Evolutionary conservation across 1,140 invertebrate genomes (phyloP).

Genomic region (Leguminivora glycinivorella): DNA sequence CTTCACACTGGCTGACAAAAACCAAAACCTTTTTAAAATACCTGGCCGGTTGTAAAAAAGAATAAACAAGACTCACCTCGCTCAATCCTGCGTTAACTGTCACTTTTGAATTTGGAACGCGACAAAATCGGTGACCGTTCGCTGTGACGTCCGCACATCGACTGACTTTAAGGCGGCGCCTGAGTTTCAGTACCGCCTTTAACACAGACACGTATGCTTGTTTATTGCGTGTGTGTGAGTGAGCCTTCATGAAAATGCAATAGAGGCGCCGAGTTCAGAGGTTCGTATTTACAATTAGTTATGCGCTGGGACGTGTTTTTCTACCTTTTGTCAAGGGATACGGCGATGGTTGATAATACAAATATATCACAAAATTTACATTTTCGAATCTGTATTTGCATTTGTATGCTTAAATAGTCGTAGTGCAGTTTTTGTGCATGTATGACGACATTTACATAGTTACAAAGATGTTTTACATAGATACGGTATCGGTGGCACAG

Average conservation of each 20-base stretch:
- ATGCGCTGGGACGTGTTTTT: constrained; percentile 6
- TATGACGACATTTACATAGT: neutral
- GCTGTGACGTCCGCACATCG: constrained; percentile 39
- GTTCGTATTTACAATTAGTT: constrained; percentile 29
- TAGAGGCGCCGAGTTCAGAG: constrained; percentile 47
- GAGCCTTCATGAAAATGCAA: constrained; percentile 67
- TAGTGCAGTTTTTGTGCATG: neutral
- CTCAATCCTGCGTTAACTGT: constrained; percentile 56
- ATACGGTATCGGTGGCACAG: neutral
- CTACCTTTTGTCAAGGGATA: constrained; percentile 10
- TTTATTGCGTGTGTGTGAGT: constrained; percentile 35
- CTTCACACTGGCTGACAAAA: neutral
- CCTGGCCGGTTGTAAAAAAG: constrained; percentile 18
- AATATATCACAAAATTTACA: neutral
- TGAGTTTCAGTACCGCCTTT: constrained; percentile 57
- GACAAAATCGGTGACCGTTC: constrained; percentile 40
- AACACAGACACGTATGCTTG: constrained; percentile 44
- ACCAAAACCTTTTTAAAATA: neutral
- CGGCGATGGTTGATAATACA: neutral
- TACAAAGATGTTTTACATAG: neutral
- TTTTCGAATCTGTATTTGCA: neutral
- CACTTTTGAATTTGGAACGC: constrained; percentile 40
- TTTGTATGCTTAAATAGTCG: neutral
- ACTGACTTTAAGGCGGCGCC: constrained; percentile 65
- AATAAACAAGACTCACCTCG: constrained; percentile 21